These are phyloP conservation scores for Dilophus febrilis DNA, from an alignment of 2,888 invertebrate species.

Conservation along the genomic window DNA sequence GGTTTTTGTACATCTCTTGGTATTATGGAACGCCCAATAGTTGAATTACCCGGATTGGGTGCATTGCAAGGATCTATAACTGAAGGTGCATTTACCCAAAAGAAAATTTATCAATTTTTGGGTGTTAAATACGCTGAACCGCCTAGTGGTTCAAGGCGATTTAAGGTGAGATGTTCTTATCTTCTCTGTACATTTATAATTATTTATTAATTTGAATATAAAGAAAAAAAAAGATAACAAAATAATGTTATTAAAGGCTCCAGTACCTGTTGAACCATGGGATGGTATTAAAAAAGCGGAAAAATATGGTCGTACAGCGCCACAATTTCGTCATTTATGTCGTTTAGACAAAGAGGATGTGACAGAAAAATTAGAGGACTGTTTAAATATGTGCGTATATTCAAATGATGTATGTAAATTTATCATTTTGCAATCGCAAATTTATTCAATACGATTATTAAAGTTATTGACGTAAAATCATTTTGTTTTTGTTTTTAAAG, in stretches of 20 bases:
- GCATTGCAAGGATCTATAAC: conserved; percentile 18
- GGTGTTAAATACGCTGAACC: conserved; percentile 27
- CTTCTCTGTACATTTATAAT: neutral
- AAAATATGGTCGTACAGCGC: neutral
- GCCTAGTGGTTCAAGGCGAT: conserved; percentile 19
- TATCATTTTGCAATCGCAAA: neutral
- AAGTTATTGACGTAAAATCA: neutral
- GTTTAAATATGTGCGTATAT: conserved; percentile 25
- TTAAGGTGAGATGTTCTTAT: conserved; percentile 16
- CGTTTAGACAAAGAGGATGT: neutral
- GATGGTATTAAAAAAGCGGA: neutral
- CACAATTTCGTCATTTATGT: neutral
- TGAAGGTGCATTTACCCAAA: conserved; percentile 20
- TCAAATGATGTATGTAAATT: conserved; percentile 13
- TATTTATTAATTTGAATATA: neutral
- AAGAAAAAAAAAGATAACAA: no score
- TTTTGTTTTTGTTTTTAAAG: conserved; percentile 11
- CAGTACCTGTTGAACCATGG: neutral
- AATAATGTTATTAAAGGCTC: neutral
- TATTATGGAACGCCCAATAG: no score
- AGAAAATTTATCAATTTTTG: conserved; percentile 22
- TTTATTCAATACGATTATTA: neutral
- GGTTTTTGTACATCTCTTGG: no score
- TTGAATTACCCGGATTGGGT: conserved; percentile 15
- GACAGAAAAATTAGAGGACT: conserved; percentile 19